phyloP scores from a whole-genome alignment of 2,113 vertebrate species.

The Actenoides lindsayi region DNA sequence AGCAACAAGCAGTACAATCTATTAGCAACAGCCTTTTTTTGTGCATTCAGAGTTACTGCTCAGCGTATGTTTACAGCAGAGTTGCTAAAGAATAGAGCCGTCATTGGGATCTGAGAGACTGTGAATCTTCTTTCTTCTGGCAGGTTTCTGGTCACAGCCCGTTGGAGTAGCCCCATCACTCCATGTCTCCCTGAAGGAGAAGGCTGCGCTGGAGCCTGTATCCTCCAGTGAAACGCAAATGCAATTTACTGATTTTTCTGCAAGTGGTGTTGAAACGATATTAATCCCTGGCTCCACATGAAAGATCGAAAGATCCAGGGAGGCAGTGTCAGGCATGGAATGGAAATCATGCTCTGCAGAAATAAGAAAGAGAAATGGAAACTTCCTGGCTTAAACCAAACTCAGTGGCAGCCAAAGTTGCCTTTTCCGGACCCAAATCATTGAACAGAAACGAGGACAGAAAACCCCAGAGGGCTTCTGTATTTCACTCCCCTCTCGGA shows the following conservation, averaged over 20 bases:
- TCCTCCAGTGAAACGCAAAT: not conserved
- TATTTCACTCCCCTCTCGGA: not conserved
- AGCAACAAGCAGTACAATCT: slow-evolving; percentile 8
- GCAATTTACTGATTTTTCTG: not conserved
- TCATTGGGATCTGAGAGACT: not conserved
- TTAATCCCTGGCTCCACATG: slow-evolving; percentile 18
- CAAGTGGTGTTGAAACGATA: not conserved
- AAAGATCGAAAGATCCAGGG: not conserved
- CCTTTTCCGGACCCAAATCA: not conserved
- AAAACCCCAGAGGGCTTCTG: not conserved
- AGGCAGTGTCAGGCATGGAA: not conserved
- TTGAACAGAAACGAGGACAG: not conserved
- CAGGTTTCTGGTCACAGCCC: not conserved
- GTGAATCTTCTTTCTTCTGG: slow-evolving; percentile 1
- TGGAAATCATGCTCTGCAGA: not conserved
- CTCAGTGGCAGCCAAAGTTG: not conserved
- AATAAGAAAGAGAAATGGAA: not conserved
- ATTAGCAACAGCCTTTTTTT: not conserved
- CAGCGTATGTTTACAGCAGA: not conserved
- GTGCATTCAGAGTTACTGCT: not conserved
- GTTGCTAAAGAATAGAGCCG: not conserved
- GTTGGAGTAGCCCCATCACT: not conserved
- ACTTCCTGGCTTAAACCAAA: not conserved
- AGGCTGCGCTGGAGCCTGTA: not conserved
- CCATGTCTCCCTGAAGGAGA: not conserved